These are phyloP conservation scores for Pedionomus torquatus DNA, from an alignment of 2,113 vertebrate genomes.

Conservation along the genomic window DNA sequence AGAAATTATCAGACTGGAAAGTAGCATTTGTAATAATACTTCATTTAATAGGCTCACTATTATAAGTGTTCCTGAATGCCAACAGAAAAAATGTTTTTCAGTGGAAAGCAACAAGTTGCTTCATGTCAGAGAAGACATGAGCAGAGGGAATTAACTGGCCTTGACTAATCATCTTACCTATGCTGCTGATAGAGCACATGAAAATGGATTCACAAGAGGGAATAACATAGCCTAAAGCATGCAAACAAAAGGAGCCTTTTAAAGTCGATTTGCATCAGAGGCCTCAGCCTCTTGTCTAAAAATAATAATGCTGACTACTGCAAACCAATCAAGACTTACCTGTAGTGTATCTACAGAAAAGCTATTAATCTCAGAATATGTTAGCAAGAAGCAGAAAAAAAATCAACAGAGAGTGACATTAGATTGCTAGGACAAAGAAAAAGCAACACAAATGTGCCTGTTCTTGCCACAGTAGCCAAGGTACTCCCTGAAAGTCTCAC, in stretches of 20 bases:
- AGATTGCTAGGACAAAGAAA: background rate
- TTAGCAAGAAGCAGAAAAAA: background rate
- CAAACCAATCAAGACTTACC: background rate
- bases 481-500: background rate
- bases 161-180: conserved; percentile 11
- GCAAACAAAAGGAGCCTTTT: conserved; percentile 5
- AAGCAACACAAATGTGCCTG: background rate
- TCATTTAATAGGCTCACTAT: background rate
- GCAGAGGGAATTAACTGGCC: background rate
- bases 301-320: conserved; percentile 35
- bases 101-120: conserved; percentile 35
- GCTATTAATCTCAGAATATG: background rate
- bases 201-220: conserved; percentile 5
- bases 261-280: background rate
- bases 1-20: background rate
- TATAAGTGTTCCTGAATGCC: background rate
- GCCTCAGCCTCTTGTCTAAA: conserved; percentile 11
- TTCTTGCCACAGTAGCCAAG: background rate
- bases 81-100: background rate
- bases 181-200: background rate
- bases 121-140: background rate
- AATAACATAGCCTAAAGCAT: background rate
- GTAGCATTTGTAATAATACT: background rate
- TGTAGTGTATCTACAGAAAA: background rate
- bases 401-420: background rate